Percentiles rank a stretch among this genome's conserved stretches.
phyloP scores from a whole-genome alignment of 1,140 invertebrate species.

The Calephelis virginiensis region DNA sequence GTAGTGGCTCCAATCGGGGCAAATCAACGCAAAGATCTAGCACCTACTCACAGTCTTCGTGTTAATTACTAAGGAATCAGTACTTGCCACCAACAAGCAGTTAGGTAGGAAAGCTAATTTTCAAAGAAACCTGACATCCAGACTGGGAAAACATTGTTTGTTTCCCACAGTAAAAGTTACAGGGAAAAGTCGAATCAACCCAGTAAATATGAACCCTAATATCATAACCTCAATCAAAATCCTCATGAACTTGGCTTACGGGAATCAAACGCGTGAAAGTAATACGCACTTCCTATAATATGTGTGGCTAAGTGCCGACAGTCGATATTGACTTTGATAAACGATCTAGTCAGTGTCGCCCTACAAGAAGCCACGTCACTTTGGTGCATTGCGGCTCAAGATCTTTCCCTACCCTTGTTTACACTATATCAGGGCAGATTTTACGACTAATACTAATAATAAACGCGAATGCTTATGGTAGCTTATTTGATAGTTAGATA shows the following conservation, averaged over 20 bases:
- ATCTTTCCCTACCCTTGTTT: slow-evolving; percentile 64
- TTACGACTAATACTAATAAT: slow-evolving; percentile 66
- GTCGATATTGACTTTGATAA: slow-evolving; percentile 76
- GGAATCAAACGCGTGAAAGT: slow-evolving; percentile 53
- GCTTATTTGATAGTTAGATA: slow-evolving; percentile 67
- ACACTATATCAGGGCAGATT: slow-evolving; percentile 62
- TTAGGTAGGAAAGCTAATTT: no score
- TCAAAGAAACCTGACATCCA: no score
- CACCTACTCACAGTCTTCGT: no score
- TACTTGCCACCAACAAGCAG: no score
- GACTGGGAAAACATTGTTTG: no score
- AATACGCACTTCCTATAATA: slow-evolving; percentile 59
- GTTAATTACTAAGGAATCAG: no score
- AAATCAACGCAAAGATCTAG: no score
- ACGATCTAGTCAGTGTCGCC: slow-evolving; percentile 65
- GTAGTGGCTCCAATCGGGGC: no score
- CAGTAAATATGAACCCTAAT: slow-evolving; percentile 39
- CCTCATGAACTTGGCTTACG: slow-evolving; percentile 41
- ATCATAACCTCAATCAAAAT: slow-evolving; percentile 37
- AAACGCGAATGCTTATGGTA: slow-evolving; percentile 53
- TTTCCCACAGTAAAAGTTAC: background rate
- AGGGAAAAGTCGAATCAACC: slow-evolving; percentile 1
- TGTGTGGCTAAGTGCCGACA: slow-evolving; percentile 54
- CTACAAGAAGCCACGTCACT: slow-evolving; percentile 69
- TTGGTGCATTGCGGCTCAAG: slow-evolving; percentile 72